Base-by-base conservation (phyloP, 1,140 invertebrate species). In the Drosophila gunungcola region DNA sequence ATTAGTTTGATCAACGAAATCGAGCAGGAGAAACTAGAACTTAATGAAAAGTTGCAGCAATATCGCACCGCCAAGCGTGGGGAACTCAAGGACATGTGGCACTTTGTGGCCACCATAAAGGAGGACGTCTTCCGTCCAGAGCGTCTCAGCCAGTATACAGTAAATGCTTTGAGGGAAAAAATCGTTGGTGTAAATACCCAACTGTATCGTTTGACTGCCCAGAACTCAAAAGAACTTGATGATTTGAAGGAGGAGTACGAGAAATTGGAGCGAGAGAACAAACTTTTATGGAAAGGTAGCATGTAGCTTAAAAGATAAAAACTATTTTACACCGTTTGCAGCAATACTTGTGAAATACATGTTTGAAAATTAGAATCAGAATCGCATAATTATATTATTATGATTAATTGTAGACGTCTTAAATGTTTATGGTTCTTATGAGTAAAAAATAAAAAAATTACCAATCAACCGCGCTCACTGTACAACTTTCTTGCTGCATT, bases 41-140 rank as follows among this genome's bases (percentile, higher is more conserved):
- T 91, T 1, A 64, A 74, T 11, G 46, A 73, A 13, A 77, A 89
- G 21, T 52, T 78, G 27, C 46, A 57, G 27, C 60, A 55, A n/a
- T 68, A 90, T 70, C 72, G 72, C 16, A 36, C 25, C 1, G 51
- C 49, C 21, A 82, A 84, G n/a, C 56, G 68, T 36, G 56, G 56
- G 7, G 78, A 89, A 6, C 48, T 90, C 3, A 73, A 90, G 68
- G 89, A 89, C 10, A 85, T 92, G 73, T 90, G 83, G 69, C 73
- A 79, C 11, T 73, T 61, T 48, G 62, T 92, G 55, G 61, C 62
- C 38, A 54, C 78, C 12, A 79, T 92, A 9, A 79, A 74, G 0
- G 85, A 80, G 27, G 89, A 92, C 54, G 86, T 91, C 16, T 75
- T 85, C 12, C 67, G 41, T 6, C 77, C 78, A 4, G 81, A 91